Evolutionary conservation across 2,113 vertebrate genomes (phyloP).

Genomic region (Seriola dumerili): DNA sequence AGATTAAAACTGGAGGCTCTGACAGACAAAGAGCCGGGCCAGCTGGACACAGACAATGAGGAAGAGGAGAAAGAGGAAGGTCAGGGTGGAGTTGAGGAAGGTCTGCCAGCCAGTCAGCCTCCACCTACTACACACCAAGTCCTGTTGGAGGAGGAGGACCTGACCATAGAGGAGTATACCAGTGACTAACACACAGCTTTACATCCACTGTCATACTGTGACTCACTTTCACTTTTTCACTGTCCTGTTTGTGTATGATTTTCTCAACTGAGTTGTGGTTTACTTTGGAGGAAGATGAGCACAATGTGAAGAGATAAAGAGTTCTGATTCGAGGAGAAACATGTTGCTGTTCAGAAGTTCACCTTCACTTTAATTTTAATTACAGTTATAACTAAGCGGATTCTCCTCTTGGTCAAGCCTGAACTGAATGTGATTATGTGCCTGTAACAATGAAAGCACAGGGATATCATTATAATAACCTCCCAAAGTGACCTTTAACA

Average conservation of each 20-base stretch:
- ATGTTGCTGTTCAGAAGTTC: background rate
- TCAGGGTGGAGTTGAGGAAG: constrained; percentile 77
- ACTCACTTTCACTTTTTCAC: background rate
- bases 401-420: background rate
- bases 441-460: background rate
- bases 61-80: constrained; percentile 56
- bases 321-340: background rate
- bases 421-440: background rate
- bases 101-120: constrained; percentile 89
- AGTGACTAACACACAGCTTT: constrained; percentile 83
- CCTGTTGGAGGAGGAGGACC: constrained; percentile 85
- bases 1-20: constrained; percentile 92
- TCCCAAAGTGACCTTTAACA: background rate
- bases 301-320: background rate
- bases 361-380: background rate
- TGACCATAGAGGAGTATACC: constrained; percentile 91
- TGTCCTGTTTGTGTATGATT: background rate
- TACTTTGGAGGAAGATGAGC: background rate
- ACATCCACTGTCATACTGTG: background rate
- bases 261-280: background rate
- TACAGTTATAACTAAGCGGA: background rate
- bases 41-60: constrained; percentile 77
- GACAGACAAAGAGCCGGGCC: constrained; percentile 88
- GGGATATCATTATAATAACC: background rate
- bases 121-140: constrained; percentile 82